Evolutionary conservation across 2,888 invertebrate genomes (phyloP).

Genomic region (Oligia strigilis): DNA sequence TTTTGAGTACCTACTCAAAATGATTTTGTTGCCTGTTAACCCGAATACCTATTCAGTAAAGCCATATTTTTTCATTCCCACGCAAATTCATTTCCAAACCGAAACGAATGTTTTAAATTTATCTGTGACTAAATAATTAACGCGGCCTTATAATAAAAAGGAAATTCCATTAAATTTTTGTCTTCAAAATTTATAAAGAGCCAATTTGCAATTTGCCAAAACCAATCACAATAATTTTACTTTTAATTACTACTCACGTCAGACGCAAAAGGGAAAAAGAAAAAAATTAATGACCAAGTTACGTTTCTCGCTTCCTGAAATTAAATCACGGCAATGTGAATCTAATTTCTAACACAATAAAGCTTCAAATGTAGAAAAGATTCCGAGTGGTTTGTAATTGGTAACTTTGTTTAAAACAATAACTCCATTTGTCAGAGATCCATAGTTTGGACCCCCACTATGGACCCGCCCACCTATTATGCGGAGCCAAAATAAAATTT

Average conservation of each 20-base stretch:
- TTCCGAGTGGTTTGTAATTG: not conserved
- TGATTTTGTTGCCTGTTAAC: too few relatives aligned
- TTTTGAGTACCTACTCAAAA: too few relatives aligned
- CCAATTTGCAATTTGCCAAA: conserved; percentile 89
- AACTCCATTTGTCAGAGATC: conserved; percentile 85
- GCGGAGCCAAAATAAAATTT: conserved; percentile 67
- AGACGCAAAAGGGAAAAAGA: conserved; percentile 67
- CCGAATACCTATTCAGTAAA: not conserved
- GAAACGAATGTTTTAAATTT: conserved; percentile 57
- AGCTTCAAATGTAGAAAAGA: conserved; percentile 10
- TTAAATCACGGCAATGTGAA: conserved; percentile 17
- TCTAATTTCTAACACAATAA: conserved; percentile 1
- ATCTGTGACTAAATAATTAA: conserved; percentile 59
- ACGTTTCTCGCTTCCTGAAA: conserved; percentile 11
- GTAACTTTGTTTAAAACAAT: conserved; percentile 69
- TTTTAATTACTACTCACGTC: conserved; percentile 85
- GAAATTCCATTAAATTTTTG: conserved; percentile 59
- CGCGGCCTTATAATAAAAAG: conserved; percentile 48
- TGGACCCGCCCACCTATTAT: conserved; percentile 75
- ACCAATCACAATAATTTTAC: conserved; percentile 89
- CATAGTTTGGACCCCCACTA: conserved; percentile 76
- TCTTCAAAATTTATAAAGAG: conserved; percentile 71
- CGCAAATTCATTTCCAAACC: conserved; percentile 45
- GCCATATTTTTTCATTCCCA: conserved; percentile 43
- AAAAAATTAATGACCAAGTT: conserved; percentile 45